Base-by-base conservation (phyloP, 1,140 invertebrate genomes). In the Dermatophagoides farinae region DNA sequence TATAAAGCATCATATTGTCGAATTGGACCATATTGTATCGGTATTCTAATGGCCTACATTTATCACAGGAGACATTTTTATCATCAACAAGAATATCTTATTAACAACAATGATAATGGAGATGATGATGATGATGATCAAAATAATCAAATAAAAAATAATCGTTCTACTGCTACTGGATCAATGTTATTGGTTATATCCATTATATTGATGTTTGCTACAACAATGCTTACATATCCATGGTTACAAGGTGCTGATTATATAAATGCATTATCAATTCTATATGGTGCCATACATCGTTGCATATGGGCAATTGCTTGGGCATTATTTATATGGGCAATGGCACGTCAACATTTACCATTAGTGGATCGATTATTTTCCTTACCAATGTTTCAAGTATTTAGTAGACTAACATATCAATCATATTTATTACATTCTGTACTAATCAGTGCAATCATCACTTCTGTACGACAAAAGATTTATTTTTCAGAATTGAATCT, bases 341-440 rank as follows among this genome's bases (percentile, higher is more conserved):
- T 61, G 43, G 63, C 64, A 5, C 59, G 60, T 40, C 65, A 65
- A 23, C 60, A 66, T 55, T 62, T 38, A n/a, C n/a, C 23, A 37
- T 38, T 38, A 5, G 2, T 55, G 53, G 25, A 55, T 39, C 53
- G 53, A 14, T 1, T 40, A 14, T 40, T 55, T 11, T n/a, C 16
- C 1, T 5, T 1, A 1, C 14, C 14, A 11, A 20, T 44, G 14
- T 39, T 20, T 55, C 53, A 55, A 44, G 12, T 55, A 11, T 44
- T 74, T 11, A 71, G 68, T 50, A 64, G 71, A 52, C 63, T 75
- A 25, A 72, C 73, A 0, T 74, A 71, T 59, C 66, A 69, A n/a
- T 68, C 69, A 6, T 75, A 73, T 62, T 64, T 74, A 0, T 61
- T 74, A n/a, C 74, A 75, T 25, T 60, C 58, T 9, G 20, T 60